Evolutionary conservation across 1,140 invertebrate species (phyloP).

Genomic region (Drosophila nasuta): DNA sequence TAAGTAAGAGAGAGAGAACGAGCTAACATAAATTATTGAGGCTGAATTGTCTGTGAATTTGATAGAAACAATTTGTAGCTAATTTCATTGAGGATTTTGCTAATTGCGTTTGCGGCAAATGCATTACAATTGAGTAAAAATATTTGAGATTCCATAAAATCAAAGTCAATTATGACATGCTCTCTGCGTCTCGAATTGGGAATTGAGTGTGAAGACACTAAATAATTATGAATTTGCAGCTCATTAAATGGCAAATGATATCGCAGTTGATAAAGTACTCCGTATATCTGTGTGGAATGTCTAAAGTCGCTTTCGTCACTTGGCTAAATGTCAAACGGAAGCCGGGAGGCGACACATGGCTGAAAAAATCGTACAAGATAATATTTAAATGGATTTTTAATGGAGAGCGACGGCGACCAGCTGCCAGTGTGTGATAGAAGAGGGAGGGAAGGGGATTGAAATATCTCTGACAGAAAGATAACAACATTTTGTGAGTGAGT

Average conservation of each 20-base stretch:
- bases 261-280: not conserved
- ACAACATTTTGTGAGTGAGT: slow-evolving; percentile 23
- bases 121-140: slow-evolving; percentile 17
- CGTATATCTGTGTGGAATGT: not conserved
- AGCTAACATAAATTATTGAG: slow-evolving; percentile 19
- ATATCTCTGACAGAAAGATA: slow-evolving; percentile 40
- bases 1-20: not conserved
- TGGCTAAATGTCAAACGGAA: slow-evolving; percentile 65
- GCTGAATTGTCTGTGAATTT: slow-evolving; percentile 31
- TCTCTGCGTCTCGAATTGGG: not conserved
- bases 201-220: not conserved
- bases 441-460: not conserved
- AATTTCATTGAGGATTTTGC: slow-evolving; percentile 33
- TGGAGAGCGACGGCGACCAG: slow-evolving; percentile 54
- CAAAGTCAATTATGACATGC: slow-evolving; percentile 17
- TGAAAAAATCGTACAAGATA: slow-evolving; percentile 52
- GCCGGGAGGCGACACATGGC: slow-evolving; percentile 29
- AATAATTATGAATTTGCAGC: slow-evolving; percentile 35
- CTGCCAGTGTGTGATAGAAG: slow-evolving; percentile 2
- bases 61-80: slow-evolving; percentile 26
- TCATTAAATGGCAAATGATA: slow-evolving; percentile 34
- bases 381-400: slow-evolving; percentile 75
- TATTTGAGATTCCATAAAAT: slow-evolving; percentile 5
- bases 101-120: slow-evolving; percentile 34
- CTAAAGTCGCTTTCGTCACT: slow-evolving; percentile 36